These are phyloP conservation scores for Pocota personata DNA, from an alignment of 2,888 invertebrate species.

Conservation along the genomic window DNA sequence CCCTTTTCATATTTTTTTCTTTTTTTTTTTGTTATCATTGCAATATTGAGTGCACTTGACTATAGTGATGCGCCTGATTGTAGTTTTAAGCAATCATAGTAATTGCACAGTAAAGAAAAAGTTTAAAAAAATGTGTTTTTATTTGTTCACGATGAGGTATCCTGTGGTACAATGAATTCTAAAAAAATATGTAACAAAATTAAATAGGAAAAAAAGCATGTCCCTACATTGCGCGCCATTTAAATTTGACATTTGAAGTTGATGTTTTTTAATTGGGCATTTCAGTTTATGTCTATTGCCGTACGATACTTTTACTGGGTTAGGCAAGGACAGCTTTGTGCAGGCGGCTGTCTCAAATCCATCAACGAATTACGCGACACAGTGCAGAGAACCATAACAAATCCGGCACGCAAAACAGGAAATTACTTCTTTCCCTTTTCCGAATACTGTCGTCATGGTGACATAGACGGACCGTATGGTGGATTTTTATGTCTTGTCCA, in stretches of 20 bases:
- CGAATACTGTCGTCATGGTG: conserved; percentile 11
- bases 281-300: neutral
- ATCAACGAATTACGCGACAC: conserved; percentile 4
- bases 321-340: too few relatives aligned
- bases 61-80: conserved; percentile 33
- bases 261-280: conserved; percentile 5
- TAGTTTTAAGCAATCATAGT: conserved; percentile 47
- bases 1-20: neutral
- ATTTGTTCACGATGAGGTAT: too few relatives aligned
- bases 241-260: conserved; percentile 15
- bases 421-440: neutral
- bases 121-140: neutral
- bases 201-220: neutral
- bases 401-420: neutral
- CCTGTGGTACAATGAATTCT: conserved; percentile 39
- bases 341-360: neutral
- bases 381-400: neutral
- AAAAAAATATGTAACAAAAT: neutral
- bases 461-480: conserved; percentile 7
- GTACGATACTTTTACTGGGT: neutral
- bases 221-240: conserved; percentile 40
- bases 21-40: neutral
- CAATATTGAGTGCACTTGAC: conserved; percentile 60
- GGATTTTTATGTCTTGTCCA: neutral
- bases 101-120: conserved; percentile 16